Conservation (phyloP, 2,797 vertebrate genomes). For the Xenentodon cancila region DNA sequence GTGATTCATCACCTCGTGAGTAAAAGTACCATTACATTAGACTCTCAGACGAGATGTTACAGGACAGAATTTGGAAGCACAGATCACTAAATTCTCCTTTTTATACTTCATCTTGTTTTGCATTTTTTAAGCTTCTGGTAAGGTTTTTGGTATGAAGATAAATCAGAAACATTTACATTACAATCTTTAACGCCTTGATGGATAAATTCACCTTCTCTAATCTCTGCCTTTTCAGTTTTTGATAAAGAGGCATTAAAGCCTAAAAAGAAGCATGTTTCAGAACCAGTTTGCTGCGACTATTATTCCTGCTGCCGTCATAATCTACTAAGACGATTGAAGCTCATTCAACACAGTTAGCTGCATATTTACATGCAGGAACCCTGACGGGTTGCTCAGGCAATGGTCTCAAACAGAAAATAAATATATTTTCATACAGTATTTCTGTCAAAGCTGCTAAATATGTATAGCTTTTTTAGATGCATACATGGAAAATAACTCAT, state of each 20-base stretch:
- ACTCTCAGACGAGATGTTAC: not conserved
- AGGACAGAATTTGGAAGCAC: conserved; percentile 5
- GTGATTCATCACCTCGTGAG: too few species aligned
- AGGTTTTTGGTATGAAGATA: too few species aligned
- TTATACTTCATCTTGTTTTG: not conserved
- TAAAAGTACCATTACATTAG: not conserved
- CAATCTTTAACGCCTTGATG: too few species aligned
- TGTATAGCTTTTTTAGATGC: too few species aligned
- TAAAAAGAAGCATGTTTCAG: not conserved
- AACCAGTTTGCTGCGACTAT: not conserved
- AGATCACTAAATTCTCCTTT: not conserved
- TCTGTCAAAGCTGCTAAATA: not conserved
- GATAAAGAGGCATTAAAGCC: too few species aligned
- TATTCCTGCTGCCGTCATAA: not conserved
- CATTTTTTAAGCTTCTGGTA: not conserved
- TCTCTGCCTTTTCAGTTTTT: too few species aligned
- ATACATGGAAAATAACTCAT: too few species aligned
- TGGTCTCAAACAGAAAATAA: not conserved
- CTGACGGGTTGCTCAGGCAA: not conserved
- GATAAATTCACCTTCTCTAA: not conserved
- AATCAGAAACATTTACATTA: too few species aligned
- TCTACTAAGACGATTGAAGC: not conserved
- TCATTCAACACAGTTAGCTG: not conserved
- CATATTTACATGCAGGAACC: not conserved
- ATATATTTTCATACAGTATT: not conserved